A percentile compares a stretch with the other conserved stretches of the same genome.
phyloP scores from a whole-genome alignment of 1,140 invertebrate genomes.

The Neodiprion lecontei region DNA sequence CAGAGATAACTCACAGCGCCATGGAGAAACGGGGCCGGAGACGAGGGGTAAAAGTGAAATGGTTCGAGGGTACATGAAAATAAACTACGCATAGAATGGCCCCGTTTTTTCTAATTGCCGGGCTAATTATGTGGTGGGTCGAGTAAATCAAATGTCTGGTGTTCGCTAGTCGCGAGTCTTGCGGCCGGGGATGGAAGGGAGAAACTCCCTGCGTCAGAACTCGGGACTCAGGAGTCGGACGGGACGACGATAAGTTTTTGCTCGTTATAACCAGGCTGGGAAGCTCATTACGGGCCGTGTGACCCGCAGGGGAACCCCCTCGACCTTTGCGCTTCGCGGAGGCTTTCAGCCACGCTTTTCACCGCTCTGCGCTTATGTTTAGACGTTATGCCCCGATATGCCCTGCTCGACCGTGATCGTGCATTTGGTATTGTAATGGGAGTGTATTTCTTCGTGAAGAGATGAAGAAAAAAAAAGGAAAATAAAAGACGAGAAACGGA shows the following conservation, averaged over 20 bases:
- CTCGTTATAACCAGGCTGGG: slow-evolving; percentile 43
- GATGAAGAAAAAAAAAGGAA: no score
- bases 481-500: no score
- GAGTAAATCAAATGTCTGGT: slow-evolving; percentile 39
- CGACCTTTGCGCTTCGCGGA: slow-evolving; percentile 35
- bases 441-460: no score
- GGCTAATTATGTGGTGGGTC: slow-evolving; percentile 28
- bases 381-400: no score
- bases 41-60: no score
- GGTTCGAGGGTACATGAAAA: no score
- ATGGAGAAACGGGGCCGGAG: no score
- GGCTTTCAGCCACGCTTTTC: slow-evolving; percentile 20
- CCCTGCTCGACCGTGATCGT: no score
- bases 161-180: not conserved
- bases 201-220: not conserved
- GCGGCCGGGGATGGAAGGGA: not conserved
- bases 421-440: no score
- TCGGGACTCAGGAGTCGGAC: slow-evolving; percentile 32
- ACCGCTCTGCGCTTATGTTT: not conserved
- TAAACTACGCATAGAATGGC: not conserved
- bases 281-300: slow-evolving; percentile 42
- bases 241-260: slow-evolving; percentile 49
- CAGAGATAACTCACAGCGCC: no score
- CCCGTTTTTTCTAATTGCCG: slow-evolving; percentile 5
- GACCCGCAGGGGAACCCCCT: slow-evolving; percentile 26